Percentiles rank a stretch among this genome's conserved stretches.
phyloP scores from a whole-genome alignment of 2,113 vertebrate genomes.

The Tricholaema leucomelas region DNA sequence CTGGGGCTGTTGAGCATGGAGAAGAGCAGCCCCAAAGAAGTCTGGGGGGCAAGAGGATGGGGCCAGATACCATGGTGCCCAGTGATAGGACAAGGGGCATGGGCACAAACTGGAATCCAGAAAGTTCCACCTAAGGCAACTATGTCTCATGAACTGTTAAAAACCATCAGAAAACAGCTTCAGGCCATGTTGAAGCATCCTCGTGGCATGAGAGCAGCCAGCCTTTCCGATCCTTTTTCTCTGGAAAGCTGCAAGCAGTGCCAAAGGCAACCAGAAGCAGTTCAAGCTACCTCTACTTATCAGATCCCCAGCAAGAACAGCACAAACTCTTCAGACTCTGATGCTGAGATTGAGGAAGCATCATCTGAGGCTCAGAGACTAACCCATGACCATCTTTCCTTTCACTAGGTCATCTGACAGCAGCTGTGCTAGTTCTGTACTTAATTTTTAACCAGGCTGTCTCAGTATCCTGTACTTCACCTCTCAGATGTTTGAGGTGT shows the following conservation, averaged over 20 bases:
- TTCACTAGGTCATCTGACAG: neutral
- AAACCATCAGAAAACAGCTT: neutral
- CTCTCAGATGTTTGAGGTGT: neutral
- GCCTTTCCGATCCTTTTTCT: neutral
- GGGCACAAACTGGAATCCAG: too few relatives aligned
- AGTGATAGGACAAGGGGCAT: too few relatives aligned
- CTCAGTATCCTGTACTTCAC: neutral
- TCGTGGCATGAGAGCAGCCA: neutral
- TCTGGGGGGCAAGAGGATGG: too few relatives aligned
- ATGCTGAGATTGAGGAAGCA: neutral
- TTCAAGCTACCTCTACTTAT: too few relatives aligned
- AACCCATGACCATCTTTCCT: neutral
- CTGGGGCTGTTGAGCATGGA: too few relatives aligned
- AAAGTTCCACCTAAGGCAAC: neutral
- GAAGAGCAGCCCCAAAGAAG: too few relatives aligned
- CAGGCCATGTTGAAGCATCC: neutral
- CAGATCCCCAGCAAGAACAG: neutral
- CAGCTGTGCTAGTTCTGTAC: accelerated
- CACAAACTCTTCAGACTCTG: accelerated
- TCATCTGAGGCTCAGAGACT: neutral
- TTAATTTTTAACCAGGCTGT: neutral
- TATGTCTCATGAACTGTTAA: neutral
- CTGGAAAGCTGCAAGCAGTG: neutral
- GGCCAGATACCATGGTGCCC: too few relatives aligned
- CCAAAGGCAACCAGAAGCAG: neutral